A percentile compares a stretch with the other conserved stretches of the same genome.
Evolutionary conservation across 2,888 invertebrate genomes (phyloP).

Genomic region (Lasioglossum figueresi): DNA sequence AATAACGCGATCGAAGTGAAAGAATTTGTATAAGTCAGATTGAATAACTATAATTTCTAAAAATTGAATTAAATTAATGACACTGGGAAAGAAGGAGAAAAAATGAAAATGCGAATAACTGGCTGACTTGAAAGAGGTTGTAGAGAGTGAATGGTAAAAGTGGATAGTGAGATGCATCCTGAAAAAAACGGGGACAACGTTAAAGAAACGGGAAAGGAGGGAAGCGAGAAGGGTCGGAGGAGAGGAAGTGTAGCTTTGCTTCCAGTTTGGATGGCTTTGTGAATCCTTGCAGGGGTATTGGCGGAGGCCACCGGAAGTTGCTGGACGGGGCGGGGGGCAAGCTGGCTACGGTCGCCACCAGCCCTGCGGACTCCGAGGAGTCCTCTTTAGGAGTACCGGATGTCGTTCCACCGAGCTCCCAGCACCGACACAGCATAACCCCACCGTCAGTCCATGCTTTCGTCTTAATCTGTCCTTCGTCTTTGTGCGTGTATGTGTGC

Average conservation of each 20-base stretch:
- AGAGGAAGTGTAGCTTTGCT: conserved; percentile 62
- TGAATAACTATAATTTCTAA: background rate
- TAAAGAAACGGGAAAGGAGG: background rate
- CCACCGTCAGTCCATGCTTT: conserved; percentile 85
- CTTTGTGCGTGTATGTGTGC: conserved; percentile 22
- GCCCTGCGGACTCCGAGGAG: conserved; percentile 85
- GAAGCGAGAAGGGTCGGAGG: conserved; percentile 14
- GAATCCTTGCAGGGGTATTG: conserved; percentile 84
- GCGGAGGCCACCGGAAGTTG: conserved; percentile 84
- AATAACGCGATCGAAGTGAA: background rate
- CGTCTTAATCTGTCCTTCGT: conserved; percentile 62
- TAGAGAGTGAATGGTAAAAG: background rate
- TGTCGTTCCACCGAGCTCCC: conserved; percentile 78
- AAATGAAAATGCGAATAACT: background rate
- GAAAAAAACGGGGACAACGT: background rate
- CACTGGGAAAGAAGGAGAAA: background rate
- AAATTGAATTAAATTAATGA: background rate
- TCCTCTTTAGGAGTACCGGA: conserved; percentile 81
- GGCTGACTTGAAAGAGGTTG: background rate
- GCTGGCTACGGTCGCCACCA: conserved; percentile 85
- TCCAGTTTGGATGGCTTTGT: conserved; percentile 77
- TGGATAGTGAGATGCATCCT: background rate
- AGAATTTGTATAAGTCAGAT: no score
- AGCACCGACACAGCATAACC: conserved; percentile 86
- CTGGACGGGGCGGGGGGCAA: conserved; percentile 85